Conservation (phyloP, 2,113 vertebrate species). For the Paramisgurnus dabryanus region DNA sequence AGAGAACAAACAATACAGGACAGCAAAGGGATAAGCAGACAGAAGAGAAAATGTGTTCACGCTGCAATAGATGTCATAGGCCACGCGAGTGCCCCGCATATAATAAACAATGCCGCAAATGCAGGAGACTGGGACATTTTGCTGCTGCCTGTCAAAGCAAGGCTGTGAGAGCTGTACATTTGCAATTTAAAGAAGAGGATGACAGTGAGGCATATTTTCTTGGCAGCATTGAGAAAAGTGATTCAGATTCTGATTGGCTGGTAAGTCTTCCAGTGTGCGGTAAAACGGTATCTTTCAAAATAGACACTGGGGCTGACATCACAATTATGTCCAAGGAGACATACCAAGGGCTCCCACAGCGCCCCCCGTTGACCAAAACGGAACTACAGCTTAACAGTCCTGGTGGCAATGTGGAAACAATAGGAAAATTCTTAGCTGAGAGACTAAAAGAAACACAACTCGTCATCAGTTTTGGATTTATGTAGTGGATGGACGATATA, state of each 20-base stretch:
- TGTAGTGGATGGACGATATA: conserved; percentile 8
- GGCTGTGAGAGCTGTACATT: too few relatives aligned
- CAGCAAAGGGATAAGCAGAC: too few relatives aligned
- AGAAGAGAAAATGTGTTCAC: too few relatives aligned
- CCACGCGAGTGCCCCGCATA: too few relatives aligned
- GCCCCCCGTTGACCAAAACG: too few relatives aligned
- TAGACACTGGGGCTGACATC: conserved; percentile 11
- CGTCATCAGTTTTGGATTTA: neutral
- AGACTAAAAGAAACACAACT: neutral
- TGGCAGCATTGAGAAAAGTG: neutral
- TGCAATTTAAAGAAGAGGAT: too few relatives aligned
- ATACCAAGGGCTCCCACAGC: conserved; percentile 6
- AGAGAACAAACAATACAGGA: too few relatives aligned
- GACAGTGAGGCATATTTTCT: neutral
- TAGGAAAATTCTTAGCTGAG: neutral
- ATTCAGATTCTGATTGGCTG: neutral
- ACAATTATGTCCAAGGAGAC: conserved; percentile 6
- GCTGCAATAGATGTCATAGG: too few relatives aligned
- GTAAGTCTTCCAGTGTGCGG: neutral
- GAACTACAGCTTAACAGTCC: conserved; percentile 4
- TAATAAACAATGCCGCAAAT: too few relatives aligned
- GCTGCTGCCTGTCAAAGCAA: too few relatives aligned
- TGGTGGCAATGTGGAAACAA: neutral
- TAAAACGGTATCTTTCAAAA: conserved; percentile 13
- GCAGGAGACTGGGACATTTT: too few relatives aligned